Evolutionary conservation across 2,113 vertebrate genomes (phyloP), one percentile per base, ranked within the genome.

Genomic region (Erythrolamprus reginae): DNA sequence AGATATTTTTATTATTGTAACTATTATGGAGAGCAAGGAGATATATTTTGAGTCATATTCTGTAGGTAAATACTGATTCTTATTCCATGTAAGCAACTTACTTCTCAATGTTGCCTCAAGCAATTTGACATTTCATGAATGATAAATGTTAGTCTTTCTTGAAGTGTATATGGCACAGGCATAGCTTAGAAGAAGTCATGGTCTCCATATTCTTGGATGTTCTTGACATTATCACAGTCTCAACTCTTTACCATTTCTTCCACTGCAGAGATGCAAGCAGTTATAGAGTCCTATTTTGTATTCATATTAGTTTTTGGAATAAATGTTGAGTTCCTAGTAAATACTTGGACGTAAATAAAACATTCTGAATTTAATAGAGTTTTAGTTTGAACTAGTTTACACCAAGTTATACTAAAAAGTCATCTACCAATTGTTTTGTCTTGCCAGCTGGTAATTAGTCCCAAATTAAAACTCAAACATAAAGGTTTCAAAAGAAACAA

Each of bases 181-280:
- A 91, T 77, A 84, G 89, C 93, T 95, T 94, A 95, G 93, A 93
- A 84, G 90, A 91, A 93, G 94, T 96, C 93, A 94, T 65, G 89
- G 12, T 6, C 23, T 93, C 61, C 92, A 1, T 88, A 51, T 92
- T 90, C 70, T 56, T 4, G 89, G 65, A 26, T 91, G 89, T 93
- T 94, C 88, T 90, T 94, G 89, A 90, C 90, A 0, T 42, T 89
- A 89, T 85, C 0, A 0, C 0, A 70, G 86, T 21, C 33, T 90
- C 47, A 2, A 47, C 58, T 12, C 82, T 88, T 90, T 92, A 47
- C 23, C 88, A 52, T 47, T 86, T 93, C 89, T 65, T 85, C 50
- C 23, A 19, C 55, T 91, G 77, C 87, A 52, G 82, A n/a, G n/a
- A 58, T 93, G 85, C 53, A 17, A 17, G 28, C 84, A 28, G 33